Base-by-base conservation (phyloP, 2,797 vertebrate species). In the Chelon auratus region DNA sequence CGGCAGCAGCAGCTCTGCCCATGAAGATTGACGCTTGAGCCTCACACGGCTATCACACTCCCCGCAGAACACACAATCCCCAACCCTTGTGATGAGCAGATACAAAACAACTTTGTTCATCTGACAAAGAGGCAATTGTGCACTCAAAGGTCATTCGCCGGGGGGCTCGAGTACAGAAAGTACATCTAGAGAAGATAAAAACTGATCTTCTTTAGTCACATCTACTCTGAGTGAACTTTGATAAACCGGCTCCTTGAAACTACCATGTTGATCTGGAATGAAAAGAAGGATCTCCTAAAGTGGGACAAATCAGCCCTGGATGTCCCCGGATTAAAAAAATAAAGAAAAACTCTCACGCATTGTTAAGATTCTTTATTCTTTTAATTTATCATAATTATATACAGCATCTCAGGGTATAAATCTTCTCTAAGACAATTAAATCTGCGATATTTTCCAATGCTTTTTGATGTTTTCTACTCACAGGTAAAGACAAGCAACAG, bases 51-150 rank as follows among this genome's bases (percentile, higher is more conserved):
- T 84, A 88, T 88, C 89, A 88, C 87, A 83, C 82, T 52, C 55
- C 72, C 52, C 5, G 54, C 86, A 89, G 77, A 84, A 61, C 80
- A 61, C 73, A 63, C 82, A n/a, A 48, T 51, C 55, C 22, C 47
- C 15, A n/a, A 57, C 60, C 75, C 76, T 66, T 91, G 92, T 90
- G 93, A 94, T 91, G 91, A 89, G 75, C 76, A 48, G 89, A 91
- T 81, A 92, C 84, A 91, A 66, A 78, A 76, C 75, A 88, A 82
- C 87, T 87, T 79, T 92, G 87, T 90, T 85, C 71, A 14, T 39
- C 72, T 75, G 72, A 94, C 92, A 93, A 89, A 92, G 90, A 82
- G 33, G 64, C 81, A 54, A 86, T 91, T 92, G 91, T 89, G 60
- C 18, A 64, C 70, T 72, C 45, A 83, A 91, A 90, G 86, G 85